Conservation (phyloP, 1,140 invertebrate species). For the Aphis gossypii region DNA sequence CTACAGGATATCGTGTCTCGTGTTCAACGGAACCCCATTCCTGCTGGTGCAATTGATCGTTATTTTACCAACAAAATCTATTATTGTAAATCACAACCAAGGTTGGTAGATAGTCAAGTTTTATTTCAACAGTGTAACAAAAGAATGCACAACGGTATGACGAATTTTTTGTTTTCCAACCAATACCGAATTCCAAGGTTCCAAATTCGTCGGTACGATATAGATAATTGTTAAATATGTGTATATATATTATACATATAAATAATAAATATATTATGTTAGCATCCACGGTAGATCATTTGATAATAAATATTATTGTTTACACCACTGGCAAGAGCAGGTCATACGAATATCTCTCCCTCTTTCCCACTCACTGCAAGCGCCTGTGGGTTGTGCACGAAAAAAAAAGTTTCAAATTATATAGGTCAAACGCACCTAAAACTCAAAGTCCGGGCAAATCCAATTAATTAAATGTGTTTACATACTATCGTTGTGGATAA, state of each 20-base stretch:
- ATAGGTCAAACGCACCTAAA: constrained; percentile 25
- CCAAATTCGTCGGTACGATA: background rate
- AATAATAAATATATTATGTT: background rate
- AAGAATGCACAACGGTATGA: constrained; percentile 25
- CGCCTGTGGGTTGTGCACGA: background rate
- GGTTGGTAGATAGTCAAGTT: constrained; percentile 1
- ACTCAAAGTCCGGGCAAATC: background rate
- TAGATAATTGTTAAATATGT: background rate
- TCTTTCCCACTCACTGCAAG: too few relatives aligned
- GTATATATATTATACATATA: background rate
- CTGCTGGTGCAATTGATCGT: background rate
- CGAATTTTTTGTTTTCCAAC: constrained; percentile 37
- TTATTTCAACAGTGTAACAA: constrained; percentile 11
- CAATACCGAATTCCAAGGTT: constrained; percentile 29
- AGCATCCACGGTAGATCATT: background rate
- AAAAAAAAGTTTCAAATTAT: background rate
- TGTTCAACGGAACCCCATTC: background rate
- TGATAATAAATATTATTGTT: background rate
- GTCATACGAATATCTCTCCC: background rate
- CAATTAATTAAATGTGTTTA: constrained; percentile 8
- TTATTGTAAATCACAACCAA: constrained; percentile 39
- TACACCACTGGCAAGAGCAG: background rate
- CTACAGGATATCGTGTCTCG: background rate
- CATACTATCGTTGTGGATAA: background rate
- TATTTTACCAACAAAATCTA: background rate